phyloP scores from a whole-genome alignment of 2,888 invertebrate genomes.

The Monopis laevigella region DNA sequence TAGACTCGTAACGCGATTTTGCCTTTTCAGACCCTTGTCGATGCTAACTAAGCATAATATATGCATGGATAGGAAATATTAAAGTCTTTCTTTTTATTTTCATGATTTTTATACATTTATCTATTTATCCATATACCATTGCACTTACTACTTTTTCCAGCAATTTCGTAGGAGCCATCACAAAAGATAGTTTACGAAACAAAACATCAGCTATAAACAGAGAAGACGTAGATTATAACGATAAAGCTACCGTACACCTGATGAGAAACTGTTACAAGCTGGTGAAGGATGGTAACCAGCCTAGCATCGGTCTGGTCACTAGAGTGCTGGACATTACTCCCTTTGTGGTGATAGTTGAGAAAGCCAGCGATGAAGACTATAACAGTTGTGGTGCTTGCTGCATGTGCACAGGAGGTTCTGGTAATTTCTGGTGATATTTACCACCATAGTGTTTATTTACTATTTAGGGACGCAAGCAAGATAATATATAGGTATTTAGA shows the following conservation, averaged over 20 bases:
- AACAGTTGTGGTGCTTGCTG: constrained; percentile 13
- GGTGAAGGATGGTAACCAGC: constrained; percentile 36
- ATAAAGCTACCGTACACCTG: constrained; percentile 69
- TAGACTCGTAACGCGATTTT: too few relatives aligned
- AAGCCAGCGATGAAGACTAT: constrained; percentile 22
- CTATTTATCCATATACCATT: too few relatives aligned
- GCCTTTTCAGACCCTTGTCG: too few relatives aligned
- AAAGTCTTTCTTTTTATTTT: too few relatives aligned
- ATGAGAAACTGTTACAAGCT: constrained; percentile 81
- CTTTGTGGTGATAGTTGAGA: constrained; percentile 72
- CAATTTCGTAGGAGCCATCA: constrained; percentile 30
- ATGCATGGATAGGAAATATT: too few relatives aligned
- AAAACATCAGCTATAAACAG: constrained; percentile 68
- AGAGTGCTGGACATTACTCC: constrained; percentile 82
- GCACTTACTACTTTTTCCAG: too few relatives aligned
- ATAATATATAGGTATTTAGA: too few relatives aligned
- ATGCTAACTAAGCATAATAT: too few relatives aligned
- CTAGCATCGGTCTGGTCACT: constrained; percentile 76
- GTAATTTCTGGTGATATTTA: too few relatives aligned
- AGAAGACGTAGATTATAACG: constrained; percentile 56
- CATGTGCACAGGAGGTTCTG: constrained; percentile 5
- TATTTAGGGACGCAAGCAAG: too few relatives aligned
- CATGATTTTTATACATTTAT: too few relatives aligned
- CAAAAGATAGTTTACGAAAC: constrained; percentile 67
- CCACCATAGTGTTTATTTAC: too few relatives aligned